Conservation (phyloP, 2,888 invertebrate genomes). For the Gnatocerus cornutus region DNA sequence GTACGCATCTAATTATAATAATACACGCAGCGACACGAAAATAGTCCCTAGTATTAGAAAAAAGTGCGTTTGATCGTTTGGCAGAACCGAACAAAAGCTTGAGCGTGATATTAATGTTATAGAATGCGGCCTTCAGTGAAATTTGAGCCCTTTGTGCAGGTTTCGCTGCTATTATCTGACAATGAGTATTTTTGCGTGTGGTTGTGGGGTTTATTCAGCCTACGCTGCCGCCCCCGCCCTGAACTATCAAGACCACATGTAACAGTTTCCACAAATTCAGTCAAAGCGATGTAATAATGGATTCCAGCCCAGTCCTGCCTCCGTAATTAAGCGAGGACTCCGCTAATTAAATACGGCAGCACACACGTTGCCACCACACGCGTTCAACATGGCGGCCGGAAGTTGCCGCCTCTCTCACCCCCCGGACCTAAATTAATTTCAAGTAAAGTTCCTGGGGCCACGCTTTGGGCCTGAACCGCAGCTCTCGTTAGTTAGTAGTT, state of each 20-base stretch:
- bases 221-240: slow-evolving; percentile 42
- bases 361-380: slow-evolving; percentile 67
- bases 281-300: slow-evolving; percentile 67
- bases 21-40: too few relatives aligned
- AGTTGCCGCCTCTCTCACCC: slow-evolving; percentile 51
- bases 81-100: too few relatives aligned
- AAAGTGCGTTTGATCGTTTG: too few relatives aligned
- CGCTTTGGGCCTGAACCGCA: slow-evolving; percentile 56
- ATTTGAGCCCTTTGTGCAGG: too few relatives aligned
- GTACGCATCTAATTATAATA: too few relatives aligned
- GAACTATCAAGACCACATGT: slow-evolving; percentile 65
- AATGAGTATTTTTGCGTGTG: not conserved
- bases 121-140: too few relatives aligned
- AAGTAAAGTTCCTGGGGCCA: slow-evolving; percentile 64
- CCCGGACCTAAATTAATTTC: slow-evolving; percentile 70
- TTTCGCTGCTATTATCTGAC: too few relatives aligned
- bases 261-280: slow-evolving; percentile 68
- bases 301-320: slow-evolving; percentile 68
- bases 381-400: slow-evolving; percentile 65
- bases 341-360: slow-evolving; percentile 70
- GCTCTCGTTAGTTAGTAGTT: slow-evolving; percentile 58
- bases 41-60: too few relatives aligned
- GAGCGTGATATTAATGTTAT: too few relatives aligned
- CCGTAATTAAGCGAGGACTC: slow-evolving; percentile 69
- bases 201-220: not conserved